Percentiles rank a stretch among this genome's conserved stretches.
Evolutionary conservation across 2,113 vertebrate species (phyloP).

Genomic region (Mustelus asterias): DNA sequence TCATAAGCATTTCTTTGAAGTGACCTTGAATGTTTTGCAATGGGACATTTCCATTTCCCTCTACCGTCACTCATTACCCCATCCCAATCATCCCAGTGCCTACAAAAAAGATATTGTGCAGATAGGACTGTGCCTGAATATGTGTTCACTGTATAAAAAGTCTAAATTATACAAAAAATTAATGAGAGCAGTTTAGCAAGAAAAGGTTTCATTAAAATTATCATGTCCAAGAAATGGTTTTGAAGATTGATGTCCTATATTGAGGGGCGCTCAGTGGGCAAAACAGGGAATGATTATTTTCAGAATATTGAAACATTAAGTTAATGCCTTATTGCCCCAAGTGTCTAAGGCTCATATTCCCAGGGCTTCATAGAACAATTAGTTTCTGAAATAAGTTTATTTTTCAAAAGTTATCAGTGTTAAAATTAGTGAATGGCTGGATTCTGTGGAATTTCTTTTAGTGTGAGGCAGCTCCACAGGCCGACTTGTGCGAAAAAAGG

Average conservation of each 20-base stretch:
- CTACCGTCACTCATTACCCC: neutral
- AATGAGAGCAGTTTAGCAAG: neutral
- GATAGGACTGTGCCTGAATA: neutral
- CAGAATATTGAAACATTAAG: neutral
- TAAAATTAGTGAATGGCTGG: neutral
- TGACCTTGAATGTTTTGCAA: neutral
- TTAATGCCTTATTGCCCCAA: neutral
- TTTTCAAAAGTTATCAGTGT: neutral
- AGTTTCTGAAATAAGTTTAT: neutral
- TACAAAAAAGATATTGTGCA: neutral
- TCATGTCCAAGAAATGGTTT: neutral
- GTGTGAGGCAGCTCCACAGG: neutral
- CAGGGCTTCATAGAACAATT: neutral
- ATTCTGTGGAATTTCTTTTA: neutral
- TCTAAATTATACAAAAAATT: neutral
- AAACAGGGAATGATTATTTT: neutral
- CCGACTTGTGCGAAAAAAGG: neutral
- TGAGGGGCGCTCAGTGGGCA: neutral
- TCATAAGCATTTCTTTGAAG: neutral
- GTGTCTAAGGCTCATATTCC: neutral
- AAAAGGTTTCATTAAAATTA: neutral
- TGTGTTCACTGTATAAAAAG: neutral
- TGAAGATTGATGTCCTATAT: neutral
- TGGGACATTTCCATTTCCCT: neutral
- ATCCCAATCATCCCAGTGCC: neutral